A percentile compares a stretch with the other conserved stretches of the same genome.
phyloP scores from a whole-genome alignment of 1,140 invertebrate species.

The Penaeus chinensis region DNA sequence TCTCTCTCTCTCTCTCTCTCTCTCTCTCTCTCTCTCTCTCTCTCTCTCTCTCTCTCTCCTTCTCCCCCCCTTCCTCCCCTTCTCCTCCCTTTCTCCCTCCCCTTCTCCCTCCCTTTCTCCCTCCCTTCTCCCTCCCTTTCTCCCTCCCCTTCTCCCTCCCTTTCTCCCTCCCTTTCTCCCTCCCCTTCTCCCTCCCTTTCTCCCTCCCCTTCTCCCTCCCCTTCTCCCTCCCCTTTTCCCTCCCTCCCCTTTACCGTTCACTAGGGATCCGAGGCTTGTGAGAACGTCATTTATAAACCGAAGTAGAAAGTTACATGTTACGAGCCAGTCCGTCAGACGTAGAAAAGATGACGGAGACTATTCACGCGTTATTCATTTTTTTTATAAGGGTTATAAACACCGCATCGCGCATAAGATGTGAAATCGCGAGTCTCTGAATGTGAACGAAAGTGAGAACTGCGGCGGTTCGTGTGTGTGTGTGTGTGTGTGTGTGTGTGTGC shows the following conservation, averaged over 20 bases:
- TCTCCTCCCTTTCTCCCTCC: not conserved
- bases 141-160: not conserved
- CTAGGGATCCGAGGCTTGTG: too few species aligned
- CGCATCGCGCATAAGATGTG: not conserved
- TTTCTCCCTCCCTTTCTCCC: not conserved
- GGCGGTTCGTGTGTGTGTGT: not conserved
- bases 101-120: not conserved
- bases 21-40: not conserved
- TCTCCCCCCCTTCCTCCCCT: not conserved
- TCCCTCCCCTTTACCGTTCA: too few species aligned
- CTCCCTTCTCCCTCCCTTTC: not conserved
- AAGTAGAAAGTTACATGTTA: too few species aligned
- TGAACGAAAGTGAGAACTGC: not conserved
- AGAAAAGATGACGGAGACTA: too few species aligned
- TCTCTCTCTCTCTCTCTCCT: not conserved
- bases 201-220: too few species aligned
- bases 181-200: not conserved
- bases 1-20: not conserved
- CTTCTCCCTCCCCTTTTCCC: not conserved
- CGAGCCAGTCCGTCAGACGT: too few species aligned
- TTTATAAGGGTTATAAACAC: not conserved
- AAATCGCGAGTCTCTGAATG: not conserved
- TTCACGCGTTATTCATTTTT: too few species aligned
- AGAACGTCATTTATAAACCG: too few species aligned
- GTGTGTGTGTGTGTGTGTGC: slow-evolving; percentile 3